phyloP scores from a whole-genome alignment of 1,140 invertebrate species.

The Tetramorium alpestre region DNA sequence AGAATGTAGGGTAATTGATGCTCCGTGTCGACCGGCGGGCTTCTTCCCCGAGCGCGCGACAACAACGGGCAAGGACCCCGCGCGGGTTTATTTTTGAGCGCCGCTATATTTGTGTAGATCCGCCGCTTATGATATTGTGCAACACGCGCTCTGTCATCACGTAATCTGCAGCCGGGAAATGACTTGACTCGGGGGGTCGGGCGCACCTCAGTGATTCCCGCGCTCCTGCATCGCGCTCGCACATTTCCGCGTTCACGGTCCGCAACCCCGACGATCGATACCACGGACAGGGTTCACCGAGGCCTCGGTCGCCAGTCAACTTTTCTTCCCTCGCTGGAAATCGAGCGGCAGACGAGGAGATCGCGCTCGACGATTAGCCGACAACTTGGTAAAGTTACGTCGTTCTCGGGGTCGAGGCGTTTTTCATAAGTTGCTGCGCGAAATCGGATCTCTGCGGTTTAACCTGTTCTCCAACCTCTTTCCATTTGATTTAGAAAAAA shows the following conservation, averaged over 20 bases:
- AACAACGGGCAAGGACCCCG: no score
- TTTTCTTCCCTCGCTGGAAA: background rate
- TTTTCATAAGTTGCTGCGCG: no score
- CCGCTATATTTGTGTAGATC: conserved; percentile 9
- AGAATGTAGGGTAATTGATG: no score
- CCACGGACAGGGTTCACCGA: background rate
- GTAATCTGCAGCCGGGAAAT: background rate
- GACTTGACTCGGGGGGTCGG: background rate
- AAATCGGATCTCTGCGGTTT: background rate
- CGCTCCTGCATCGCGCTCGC: conserved; percentile 6
- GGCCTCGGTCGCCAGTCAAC: background rate
- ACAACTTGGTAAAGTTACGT: background rate
- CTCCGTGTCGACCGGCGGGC: no score
- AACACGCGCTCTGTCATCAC: background rate
- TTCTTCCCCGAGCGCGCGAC: no score
- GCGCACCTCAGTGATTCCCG: conserved; percentile 34
- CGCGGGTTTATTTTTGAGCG: conserved; percentile 62
- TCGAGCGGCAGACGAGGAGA: background rate
- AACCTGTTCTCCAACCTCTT: conserved; percentile 5
- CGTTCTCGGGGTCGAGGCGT: no score
- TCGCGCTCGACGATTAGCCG: background rate
- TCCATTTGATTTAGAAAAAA: background rate
- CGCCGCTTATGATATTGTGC: conserved; percentile 23
- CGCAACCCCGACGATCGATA: conserved; percentile 11
- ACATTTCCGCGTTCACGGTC: conserved; percentile 10